These are phyloP conservation scores for Hippocampus mohnikei DNA, from an alignment of 2,113 vertebrate species.

Conservation along the genomic window DNA sequence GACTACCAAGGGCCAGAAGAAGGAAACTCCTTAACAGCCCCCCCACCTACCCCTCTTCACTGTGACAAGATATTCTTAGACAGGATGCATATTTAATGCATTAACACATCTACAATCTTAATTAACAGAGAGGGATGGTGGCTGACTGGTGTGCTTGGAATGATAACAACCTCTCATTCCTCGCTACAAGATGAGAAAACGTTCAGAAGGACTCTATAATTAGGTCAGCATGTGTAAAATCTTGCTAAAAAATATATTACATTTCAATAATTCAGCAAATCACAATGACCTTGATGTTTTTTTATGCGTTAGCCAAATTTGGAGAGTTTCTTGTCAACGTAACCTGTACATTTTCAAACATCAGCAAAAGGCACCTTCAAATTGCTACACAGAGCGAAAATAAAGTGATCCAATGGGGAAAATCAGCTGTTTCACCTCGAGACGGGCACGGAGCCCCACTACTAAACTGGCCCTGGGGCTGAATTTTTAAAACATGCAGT, in stretches of 20 bases:
- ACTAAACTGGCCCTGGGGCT: no score
- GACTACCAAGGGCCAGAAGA: constrained; percentile 17
- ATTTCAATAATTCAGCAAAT: constrained; percentile 27
- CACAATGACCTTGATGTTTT: constrained; percentile 17
- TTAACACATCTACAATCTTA: constrained; percentile 66
- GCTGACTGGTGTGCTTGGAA: constrained; percentile 37
- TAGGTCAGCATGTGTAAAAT: constrained; percentile 48
- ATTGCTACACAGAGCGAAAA: no score
- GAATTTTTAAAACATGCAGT: no score
- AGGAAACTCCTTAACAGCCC: constrained; percentile 3
- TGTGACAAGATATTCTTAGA: constrained; percentile 66
- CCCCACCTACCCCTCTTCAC: constrained; percentile 9
- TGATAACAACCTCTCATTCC: constrained; percentile 51
- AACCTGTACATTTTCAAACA: no score
- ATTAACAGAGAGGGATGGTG: constrained; percentile 52
- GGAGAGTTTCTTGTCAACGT: no score
- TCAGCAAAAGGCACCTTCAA: no score
- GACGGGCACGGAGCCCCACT: no score
- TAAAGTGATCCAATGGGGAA: no score
- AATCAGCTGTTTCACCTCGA: no score
- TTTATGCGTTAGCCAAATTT: no score
- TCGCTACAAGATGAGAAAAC: constrained; percentile 48
- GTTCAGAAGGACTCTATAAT: constrained; percentile 36
- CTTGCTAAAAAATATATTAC: not conserved
- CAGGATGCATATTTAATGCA: constrained; percentile 68